Conservation (phyloP, 1,140 invertebrate genomes). For the Pinna nobilis region DNA sequence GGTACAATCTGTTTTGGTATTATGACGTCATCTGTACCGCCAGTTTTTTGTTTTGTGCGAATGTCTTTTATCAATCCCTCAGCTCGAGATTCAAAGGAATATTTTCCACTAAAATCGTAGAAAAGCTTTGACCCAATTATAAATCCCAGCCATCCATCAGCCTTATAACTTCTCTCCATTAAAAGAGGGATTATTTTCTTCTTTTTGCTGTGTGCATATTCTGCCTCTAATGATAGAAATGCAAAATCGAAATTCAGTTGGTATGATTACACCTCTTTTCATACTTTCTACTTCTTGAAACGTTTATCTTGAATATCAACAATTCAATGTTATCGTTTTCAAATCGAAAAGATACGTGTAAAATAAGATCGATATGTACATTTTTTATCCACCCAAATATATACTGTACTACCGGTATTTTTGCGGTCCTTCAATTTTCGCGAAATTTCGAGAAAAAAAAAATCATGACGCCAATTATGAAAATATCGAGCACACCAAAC, state of each 20-base stretch:
- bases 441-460: too few species aligned
- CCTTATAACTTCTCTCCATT: conserved; percentile 62
- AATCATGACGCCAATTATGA: too few species aligned
- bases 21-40: too few species aligned
- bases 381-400: neutral
- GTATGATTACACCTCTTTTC: neutral
- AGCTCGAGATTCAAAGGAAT: conserved; percentile 67
- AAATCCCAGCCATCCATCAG: conserved; percentile 71
- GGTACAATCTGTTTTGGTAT: too few species aligned
- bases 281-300: neutral
- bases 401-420: too few species aligned
- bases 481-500: too few species aligned
- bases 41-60: too few species aligned
- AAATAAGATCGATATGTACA: neutral
- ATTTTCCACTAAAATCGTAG: conserved; percentile 68
- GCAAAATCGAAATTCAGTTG: neutral
- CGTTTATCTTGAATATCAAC: neutral
- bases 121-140: conserved; percentile 67
- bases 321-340: neutral
- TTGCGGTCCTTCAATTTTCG: too few species aligned
- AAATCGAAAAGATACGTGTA: neutral
- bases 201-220: conserved; percentile 66
- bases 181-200: conserved; percentile 67
- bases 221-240: conserved; percentile 60
- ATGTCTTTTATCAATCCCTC: too few species aligned